These are phyloP conservation scores for Epizoanthus rinbou DNA, from an alignment of 92 coral and sea anemone genomes.

Conservation along the genomic window DNA sequence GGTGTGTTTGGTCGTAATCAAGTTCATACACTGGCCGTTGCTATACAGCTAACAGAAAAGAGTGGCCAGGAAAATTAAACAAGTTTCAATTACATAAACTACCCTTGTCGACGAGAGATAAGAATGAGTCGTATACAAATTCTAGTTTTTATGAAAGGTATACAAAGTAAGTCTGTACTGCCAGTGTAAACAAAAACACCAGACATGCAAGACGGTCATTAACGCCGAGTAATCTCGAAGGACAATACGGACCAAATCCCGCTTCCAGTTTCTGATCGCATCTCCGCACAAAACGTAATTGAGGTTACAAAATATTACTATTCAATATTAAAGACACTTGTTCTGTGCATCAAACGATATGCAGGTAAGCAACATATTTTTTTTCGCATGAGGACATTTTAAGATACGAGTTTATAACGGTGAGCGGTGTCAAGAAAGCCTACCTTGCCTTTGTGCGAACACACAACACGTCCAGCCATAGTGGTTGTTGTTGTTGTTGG, in stretches of 20 bases:
- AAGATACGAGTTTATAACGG: too few species aligned
- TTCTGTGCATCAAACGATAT: not conserved
- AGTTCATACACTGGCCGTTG: too few species aligned
- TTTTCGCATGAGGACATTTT: too few species aligned
- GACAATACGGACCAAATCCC: not conserved
- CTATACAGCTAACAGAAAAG: too few species aligned
- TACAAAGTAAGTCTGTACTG: not conserved
- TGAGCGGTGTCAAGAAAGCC: not conserved
- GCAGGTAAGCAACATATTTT: not conserved
- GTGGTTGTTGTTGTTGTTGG: not conserved
- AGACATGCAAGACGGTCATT: not conserved
- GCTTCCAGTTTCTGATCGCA: not conserved
- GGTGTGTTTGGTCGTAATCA: too few species aligned
- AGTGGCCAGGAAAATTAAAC: too few species aligned
- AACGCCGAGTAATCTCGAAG: not conserved
- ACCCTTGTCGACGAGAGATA: too few species aligned
- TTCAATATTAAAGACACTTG: not conserved
- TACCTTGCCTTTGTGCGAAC: conserved; percentile 16
- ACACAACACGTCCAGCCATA: not conserved
- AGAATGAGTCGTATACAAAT: too few species aligned
- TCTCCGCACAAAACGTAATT: not conserved
- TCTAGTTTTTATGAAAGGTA: not conserved
- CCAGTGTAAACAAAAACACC: not conserved
- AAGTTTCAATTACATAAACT: too few species aligned
- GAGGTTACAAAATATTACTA: not conserved